These are phyloP conservation scores for Diplodus puntazzo DNA, from an alignment of 2,797 vertebrate genomes.

Conservation along the genomic window DNA sequence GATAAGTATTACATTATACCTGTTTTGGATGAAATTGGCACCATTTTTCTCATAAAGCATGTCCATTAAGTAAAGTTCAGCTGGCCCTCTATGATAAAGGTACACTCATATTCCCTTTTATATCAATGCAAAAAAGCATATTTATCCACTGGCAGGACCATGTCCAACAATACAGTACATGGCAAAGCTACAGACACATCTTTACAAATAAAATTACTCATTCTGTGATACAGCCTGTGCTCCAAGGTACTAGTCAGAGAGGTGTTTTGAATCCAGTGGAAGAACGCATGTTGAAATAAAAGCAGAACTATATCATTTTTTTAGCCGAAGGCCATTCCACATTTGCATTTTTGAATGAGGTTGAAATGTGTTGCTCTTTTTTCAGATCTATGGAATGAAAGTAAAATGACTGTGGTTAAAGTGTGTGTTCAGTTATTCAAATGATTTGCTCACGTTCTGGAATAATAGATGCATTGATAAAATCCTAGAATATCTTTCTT, in stretches of 20 bases:
- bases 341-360: conserved; percentile 19
- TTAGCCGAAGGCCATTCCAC: conserved; percentile 20
- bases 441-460: conserved; percentile 3
- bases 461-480: conserved; percentile 17
- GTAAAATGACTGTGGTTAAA: conserved; percentile 8
- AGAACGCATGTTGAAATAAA: conserved; percentile 41
- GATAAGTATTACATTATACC: conserved; percentile 70
- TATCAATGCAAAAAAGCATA: conserved; percentile 73
- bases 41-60: conserved; percentile 18
- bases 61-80: conserved; percentile 44
- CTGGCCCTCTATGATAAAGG: conserved; percentile 23
- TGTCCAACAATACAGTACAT: conserved; percentile 62
- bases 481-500: conserved; percentile 15
- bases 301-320: conserved; percentile 19
- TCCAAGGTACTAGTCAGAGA: conserved; percentile 42
- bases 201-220: conserved; percentile 39
- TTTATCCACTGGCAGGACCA: conserved; percentile 51
- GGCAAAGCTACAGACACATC: conserved; percentile 44
- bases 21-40: conserved; percentile 18
- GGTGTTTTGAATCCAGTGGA: conserved; percentile 38
- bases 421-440: not conserved
- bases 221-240: conserved; percentile 47
- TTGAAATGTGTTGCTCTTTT: not conserved
- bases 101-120: conserved; percentile 51
- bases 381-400: conserved; percentile 9